Percentiles rank a stretch among this genome's conserved stretches.
Conservation (phyloP, 2,797 vertebrate genomes). For the Carapus acus region DNA sequence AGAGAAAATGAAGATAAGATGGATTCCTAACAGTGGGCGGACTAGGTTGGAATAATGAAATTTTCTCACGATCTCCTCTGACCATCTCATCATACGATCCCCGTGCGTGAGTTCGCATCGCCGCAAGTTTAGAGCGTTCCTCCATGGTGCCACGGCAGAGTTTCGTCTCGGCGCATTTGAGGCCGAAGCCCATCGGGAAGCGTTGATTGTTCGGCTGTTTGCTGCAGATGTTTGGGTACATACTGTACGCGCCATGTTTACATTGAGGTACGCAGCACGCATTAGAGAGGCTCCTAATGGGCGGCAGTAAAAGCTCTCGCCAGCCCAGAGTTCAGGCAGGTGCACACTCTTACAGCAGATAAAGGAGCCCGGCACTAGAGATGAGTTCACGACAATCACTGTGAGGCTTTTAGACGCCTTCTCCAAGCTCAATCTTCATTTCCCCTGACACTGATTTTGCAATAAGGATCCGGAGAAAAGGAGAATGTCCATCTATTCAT, state of each 20-base stretch:
- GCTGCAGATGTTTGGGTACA: conserved; percentile 63
- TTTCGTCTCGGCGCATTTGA: conserved; percentile 10
- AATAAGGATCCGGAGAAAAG: conserved; percentile 78
- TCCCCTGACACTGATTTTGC: conserved; percentile 78
- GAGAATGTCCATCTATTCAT: conserved; percentile 81
- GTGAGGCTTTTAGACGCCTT: conserved; percentile 78
- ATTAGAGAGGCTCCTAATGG: conserved; percentile 72
- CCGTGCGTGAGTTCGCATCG: no score
- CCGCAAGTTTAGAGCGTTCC: no score
- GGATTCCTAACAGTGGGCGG: no score
- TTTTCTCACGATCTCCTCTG: no score
- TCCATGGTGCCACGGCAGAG: conserved; percentile 18
- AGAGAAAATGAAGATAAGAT: no score
- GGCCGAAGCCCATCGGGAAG: conserved; percentile 26
- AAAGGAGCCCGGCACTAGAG: conserved; percentile 66
- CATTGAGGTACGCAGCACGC: conserved; percentile 58
- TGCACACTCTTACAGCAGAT: conserved; percentile 72
- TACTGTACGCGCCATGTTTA: conserved; percentile 67
- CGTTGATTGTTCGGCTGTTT: conserved; percentile 52
- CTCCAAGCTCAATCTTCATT: conserved; percentile 74
- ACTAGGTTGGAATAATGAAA: no score
- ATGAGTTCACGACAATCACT: conserved; percentile 75
- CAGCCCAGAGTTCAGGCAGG: conserved; percentile 70
- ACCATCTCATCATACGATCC: no score
- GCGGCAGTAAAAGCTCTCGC: conserved; percentile 71